phyloP scores from a whole-genome alignment of 2,888 invertebrate species.

The Aphrophora alni region DNA sequence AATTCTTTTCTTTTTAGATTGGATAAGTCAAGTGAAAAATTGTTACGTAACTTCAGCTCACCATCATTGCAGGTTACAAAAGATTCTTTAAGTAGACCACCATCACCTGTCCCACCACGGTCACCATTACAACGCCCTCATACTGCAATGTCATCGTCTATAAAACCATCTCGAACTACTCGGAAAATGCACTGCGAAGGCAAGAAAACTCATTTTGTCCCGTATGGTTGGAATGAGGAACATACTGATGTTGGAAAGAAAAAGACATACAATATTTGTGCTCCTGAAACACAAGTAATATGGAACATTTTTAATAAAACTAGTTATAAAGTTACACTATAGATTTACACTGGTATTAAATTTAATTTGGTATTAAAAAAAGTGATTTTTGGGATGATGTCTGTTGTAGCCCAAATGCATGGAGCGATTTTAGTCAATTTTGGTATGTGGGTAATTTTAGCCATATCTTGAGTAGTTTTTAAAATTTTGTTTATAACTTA shows the following conservation, averaged over 20 bases:
- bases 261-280: conserved; percentile 36
- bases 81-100: not conserved
- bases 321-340: too few species aligned
- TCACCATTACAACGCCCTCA: not conserved
- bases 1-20: not conserved
- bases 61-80: conserved; percentile 29
- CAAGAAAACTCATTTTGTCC: conserved; percentile 39
- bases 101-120: conserved; percentile 11
- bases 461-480: too few species aligned
- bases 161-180: conserved; percentile 25
- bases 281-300: conserved; percentile 37
- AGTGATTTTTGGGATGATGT: too few species aligned
- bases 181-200: conserved; percentile 27
- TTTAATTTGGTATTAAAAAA: too few species aligned
- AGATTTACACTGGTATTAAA: too few species aligned
- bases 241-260: conserved; percentile 32
- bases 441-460: too few species aligned
- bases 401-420: too few species aligned
- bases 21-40: conserved; percentile 20
- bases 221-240: conserved; percentile 35
- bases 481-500: too few species aligned
- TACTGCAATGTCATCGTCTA: conserved; percentile 17
- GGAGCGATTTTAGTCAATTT: too few species aligned
- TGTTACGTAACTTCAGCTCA: conserved; percentile 30
- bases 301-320: not conserved